A percentile compares a stretch with the other conserved stretches of the same genome.
Evolutionary conservation across 2,113 vertebrate species (phyloP).

Genomic region (Hippocampus zosterae): DNA sequence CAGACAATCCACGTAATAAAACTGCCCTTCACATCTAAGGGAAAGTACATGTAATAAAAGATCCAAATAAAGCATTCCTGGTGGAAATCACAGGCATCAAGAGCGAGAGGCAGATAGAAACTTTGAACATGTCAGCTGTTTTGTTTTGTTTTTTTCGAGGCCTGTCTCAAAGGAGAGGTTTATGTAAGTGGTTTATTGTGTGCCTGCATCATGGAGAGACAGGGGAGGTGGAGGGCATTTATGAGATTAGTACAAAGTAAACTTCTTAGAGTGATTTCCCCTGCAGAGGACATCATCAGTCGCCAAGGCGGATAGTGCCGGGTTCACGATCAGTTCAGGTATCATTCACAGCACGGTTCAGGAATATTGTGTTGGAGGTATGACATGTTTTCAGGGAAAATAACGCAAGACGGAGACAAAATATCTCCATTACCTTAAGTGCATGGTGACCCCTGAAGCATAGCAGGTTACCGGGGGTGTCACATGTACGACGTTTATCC

Average conservation of each 20-base stretch:
- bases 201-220: constrained; percentile 50
- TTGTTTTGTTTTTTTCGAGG: constrained; percentile 32
- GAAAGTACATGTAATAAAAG: constrained; percentile 70
- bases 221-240: constrained; percentile 53
- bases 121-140: constrained; percentile 71
- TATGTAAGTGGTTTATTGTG: constrained; percentile 75
- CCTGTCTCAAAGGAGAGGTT: constrained; percentile 63
- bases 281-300: constrained; percentile 48
- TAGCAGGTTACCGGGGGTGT: constrained; percentile 33
- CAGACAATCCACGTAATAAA: constrained; percentile 70
- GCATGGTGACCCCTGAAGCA: constrained; percentile 25
- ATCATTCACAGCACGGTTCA: constrained; percentile 5
- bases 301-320: constrained; percentile 17
- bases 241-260: constrained; percentile 74
- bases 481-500: constrained; percentile 34
- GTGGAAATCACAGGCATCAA: constrained; percentile 70
- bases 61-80: constrained; percentile 70
- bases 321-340: constrained; percentile 34
- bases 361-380: constrained; percentile 11
- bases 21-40: constrained; percentile 66
- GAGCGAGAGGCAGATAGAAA: constrained; percentile 44
- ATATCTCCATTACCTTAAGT: constrained; percentile 54
- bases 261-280: constrained; percentile 61
- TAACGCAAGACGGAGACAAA: constrained; percentile 23
- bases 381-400: constrained; percentile 35